A percentile compares a stretch with the other conserved stretches of the same genome.
Conservation (phyloP, 2,113 vertebrate species). For the Raja brachyura region DNA sequence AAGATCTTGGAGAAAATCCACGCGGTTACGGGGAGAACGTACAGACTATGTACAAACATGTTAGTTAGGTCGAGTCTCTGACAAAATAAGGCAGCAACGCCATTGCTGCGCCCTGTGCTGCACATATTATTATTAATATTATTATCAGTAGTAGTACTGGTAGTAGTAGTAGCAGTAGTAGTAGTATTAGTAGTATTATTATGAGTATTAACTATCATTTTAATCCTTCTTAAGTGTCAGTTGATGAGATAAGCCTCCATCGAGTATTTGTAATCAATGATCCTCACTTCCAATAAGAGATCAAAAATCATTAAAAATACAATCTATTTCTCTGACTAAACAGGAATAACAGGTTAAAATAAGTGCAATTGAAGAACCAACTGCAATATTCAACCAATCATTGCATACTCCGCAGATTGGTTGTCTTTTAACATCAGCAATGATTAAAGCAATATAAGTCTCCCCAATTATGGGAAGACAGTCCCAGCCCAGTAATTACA, state of each 20-base stretch:
- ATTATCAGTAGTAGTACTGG: no score
- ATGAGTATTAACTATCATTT: neutral
- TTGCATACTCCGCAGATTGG: neutral
- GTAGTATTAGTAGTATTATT: no score
- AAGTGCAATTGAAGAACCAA: neutral
- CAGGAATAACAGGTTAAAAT: neutral
- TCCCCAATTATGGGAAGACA: neutral
- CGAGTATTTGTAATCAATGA: neutral
- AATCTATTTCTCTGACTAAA: neutral
- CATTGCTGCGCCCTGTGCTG: no score
- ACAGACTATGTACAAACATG: no score
- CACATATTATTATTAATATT: no score
- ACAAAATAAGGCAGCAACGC: no score
- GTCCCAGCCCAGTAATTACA: conserved; percentile 18
- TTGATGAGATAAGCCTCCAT: neutral
- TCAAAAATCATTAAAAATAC: neutral
- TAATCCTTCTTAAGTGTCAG: neutral
- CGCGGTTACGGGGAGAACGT: no score
- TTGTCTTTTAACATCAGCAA: conserved; percentile 13
- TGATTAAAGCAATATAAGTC: conserved; percentile 8
- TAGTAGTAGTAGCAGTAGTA: no score
- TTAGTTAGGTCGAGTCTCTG: no score
- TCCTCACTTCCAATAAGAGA: neutral
- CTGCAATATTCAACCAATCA: neutral
- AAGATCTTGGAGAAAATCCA: no score